Base-by-base conservation (phyloP, 2,888 invertebrate genomes). In the Cosmia trapezina region DNA sequence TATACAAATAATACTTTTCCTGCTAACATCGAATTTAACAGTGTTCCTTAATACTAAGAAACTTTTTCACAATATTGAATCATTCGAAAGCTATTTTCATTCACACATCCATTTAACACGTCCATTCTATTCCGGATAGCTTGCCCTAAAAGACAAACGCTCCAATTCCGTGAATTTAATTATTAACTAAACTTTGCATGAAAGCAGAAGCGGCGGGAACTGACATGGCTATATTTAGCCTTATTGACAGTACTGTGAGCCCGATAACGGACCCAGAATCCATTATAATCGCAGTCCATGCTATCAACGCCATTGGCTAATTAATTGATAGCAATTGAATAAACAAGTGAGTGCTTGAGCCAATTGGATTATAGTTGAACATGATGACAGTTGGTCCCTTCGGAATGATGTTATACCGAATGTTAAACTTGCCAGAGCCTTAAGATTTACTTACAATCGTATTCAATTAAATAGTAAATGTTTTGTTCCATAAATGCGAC, bases 241-340 rank as follows among this genome's bases (percentile, higher is more conserved):
- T 60, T 62, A 74, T 70, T 76, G 75, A 77, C 72, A 77, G 54
- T 70, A 28, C 54, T 64, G 66, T 78, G 74, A 63, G 70, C 75
- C 65, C 63, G 73, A 75, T 86, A 78, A 62, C 71, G 56, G 70
- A 64, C 43, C 60, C 47, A 61, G 70, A 81, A 86, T 84, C 77
- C 51, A 84, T 84, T 83, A 80, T 80, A 80, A 67, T 80, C 70
- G 54, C 63, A 73, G 64, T 63, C 57, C 60, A 66, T 75, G 72
- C 83, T 74, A 86, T 81, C 78, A 76, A 78, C 75, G 64, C 73
- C 61, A 66, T 62, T 56, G 33, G 64, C 60, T 80, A 80, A 85
- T 87, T 84, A 86, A 86, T 84, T 85, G 73, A 83, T 85, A 73
- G 65, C 65, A 75, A 76, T 80, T 79, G 77, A 86, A 80, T 87